phyloP scores from a whole-genome alignment of 2,888 invertebrate species.

The Acrobasis suavella region DNA sequence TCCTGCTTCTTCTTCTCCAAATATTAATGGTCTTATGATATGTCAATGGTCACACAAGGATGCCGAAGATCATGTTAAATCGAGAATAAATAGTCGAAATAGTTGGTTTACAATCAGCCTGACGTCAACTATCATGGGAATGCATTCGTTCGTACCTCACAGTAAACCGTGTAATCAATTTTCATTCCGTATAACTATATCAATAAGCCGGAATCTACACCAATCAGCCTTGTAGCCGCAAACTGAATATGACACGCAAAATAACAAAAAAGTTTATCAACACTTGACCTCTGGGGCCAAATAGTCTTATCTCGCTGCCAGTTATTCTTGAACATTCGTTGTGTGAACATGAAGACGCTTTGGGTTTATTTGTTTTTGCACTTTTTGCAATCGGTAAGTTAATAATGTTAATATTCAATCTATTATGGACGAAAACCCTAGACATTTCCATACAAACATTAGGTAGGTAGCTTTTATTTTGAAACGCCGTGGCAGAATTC shows the following conservation, averaged over 20 bases:
- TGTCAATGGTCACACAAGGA: too few species aligned
- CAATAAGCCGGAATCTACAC: not conserved
- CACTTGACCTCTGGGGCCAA: slow-evolving; percentile 43
- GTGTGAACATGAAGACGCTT: slow-evolving; percentile 54
- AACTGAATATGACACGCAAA: slow-evolving; percentile 41
- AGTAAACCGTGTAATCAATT: too few species aligned
- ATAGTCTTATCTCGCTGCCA: slow-evolving; percentile 40
- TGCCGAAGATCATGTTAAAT: too few species aligned
- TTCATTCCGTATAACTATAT: not conserved
- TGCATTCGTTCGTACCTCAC: too few species aligned
- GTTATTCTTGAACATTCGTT: slow-evolving; percentile 50
- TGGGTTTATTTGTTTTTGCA: slow-evolving; percentile 49
- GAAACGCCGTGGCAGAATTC: too few species aligned
- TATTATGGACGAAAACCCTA: not conserved
- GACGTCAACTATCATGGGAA: too few species aligned
- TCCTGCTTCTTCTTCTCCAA: too few species aligned
- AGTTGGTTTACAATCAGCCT: too few species aligned
- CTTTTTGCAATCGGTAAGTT: slow-evolving; percentile 52
- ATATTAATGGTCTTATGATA: too few species aligned
- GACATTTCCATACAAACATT: too few species aligned
- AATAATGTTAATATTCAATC: slow-evolving; percentile 31
- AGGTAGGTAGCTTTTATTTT: too few species aligned
- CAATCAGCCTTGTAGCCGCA: not conserved
- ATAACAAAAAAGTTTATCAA: slow-evolving; percentile 43
- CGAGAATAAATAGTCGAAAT: too few species aligned